These are phyloP conservation scores for Apoderus coryli DNA, from an alignment of 2,888 invertebrate species.

Conservation along the genomic window DNA sequence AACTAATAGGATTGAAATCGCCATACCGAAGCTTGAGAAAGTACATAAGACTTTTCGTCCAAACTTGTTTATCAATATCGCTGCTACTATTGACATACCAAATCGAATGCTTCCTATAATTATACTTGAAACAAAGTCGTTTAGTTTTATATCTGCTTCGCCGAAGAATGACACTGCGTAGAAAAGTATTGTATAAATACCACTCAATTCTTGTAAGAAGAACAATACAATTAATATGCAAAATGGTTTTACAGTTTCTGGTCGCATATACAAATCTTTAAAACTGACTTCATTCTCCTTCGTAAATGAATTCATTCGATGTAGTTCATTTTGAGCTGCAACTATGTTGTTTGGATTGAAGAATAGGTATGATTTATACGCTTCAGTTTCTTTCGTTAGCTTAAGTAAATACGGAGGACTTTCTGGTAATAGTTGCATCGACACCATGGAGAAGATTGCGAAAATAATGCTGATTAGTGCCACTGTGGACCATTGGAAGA, in stretches of 20 bases:
- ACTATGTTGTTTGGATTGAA: constrained; percentile 47
- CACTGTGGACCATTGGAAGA: constrained; percentile 50
- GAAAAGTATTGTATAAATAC: constrained; percentile 57
- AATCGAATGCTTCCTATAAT: constrained; percentile 52
- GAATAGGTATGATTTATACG: constrained; percentile 36
- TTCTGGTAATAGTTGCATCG: constrained; percentile 51
- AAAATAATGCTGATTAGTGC: constrained; percentile 47
- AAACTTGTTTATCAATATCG: constrained; percentile 47
- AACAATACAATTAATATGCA: constrained; percentile 48
- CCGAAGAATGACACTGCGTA: constrained; percentile 59
- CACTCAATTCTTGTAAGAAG: constrained; percentile 57
- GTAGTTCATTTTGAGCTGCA: constrained; percentile 47
- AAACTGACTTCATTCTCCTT: constrained; percentile 22
- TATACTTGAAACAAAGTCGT: constrained; percentile 54
- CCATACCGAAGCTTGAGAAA: constrained; percentile 49
- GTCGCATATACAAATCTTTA: constrained; percentile 30
- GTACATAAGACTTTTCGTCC: constrained; percentile 48
- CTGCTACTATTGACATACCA: constrained; percentile 51
- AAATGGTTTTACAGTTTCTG: constrained; percentile 53
- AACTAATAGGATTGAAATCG: constrained; percentile 40
- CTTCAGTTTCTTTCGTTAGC: constrained; percentile 8
- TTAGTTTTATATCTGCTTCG: constrained; percentile 45
- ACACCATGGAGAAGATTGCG: constrained; percentile 39
- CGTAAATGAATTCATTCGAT: constrained; percentile 41
- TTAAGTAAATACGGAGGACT: constrained; percentile 54